Conservation (phyloP, 2,888 invertebrate genomes). For the Anticlea derivata region DNA sequence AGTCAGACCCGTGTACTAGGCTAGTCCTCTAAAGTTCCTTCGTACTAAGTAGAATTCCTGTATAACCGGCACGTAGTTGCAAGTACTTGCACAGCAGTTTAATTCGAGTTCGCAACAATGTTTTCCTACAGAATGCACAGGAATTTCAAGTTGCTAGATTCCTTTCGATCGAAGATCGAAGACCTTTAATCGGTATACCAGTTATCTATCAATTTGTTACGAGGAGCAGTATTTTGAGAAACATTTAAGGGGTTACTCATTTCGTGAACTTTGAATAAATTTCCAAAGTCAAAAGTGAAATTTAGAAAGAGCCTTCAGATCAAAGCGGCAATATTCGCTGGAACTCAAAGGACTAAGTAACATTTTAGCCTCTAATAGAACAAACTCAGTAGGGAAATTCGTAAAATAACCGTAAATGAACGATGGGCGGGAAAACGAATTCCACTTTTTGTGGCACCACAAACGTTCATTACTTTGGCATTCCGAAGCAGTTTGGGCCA, state of each 20-base stretch:
- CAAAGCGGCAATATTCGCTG: background rate
- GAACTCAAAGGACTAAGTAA: background rate
- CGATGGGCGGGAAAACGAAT: background rate
- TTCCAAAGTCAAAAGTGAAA: background rate
- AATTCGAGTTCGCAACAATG: slow-evolving; percentile 2
- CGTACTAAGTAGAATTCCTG: background rate
- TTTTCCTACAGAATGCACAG: slow-evolving; percentile 5
- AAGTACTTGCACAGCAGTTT: slow-evolving; percentile 4
- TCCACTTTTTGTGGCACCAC: slow-evolving; percentile 12
- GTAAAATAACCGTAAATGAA: slow-evolving; percentile 1
- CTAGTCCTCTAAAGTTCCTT: background rate
- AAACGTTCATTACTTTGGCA: slow-evolving; percentile 17
- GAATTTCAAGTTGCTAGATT: background rate
- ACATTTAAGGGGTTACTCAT: too few species aligned
- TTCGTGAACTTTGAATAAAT: too few species aligned
- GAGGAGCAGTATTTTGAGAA: background rate
- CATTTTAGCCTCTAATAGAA: too few species aligned
- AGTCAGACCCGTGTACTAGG: background rate
- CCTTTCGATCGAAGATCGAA: slow-evolving; percentile 8
- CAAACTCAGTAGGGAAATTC: too few species aligned
- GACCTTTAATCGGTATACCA: slow-evolving; percentile 1
- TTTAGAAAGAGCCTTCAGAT: too few species aligned
- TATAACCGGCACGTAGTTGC: slow-evolving; percentile 1
- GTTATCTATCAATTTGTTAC: background rate
- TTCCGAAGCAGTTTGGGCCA: slow-evolving; percentile 10